Conservation (phyloP, 2,797 vertebrate genomes). For the Alouatta caraya region DNA sequence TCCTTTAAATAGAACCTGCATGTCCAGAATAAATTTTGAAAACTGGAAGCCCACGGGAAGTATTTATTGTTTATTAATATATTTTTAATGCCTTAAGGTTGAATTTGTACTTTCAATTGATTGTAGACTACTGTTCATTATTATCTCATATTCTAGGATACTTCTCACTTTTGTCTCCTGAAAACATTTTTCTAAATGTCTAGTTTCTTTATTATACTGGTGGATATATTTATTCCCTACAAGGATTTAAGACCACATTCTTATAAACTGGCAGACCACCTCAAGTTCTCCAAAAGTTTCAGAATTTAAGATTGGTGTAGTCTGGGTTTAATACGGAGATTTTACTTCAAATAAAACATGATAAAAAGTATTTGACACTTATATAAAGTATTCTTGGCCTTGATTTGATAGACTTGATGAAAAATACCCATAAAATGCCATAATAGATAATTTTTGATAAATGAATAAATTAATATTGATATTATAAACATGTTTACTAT, state of each 20-base stretch:
- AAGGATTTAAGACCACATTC: background rate
- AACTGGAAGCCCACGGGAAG: background rate
- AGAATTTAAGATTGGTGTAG: background rate
- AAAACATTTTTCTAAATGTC: background rate
- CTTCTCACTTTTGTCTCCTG: background rate
- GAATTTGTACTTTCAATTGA: background rate
- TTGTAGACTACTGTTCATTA: background rate
- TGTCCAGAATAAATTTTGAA: background rate
- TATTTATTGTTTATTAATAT: background rate
- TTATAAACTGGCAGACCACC: background rate
- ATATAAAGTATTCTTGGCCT: background rate
- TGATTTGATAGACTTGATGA: background rate
- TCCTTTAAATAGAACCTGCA: background rate
- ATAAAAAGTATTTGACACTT: background rate
- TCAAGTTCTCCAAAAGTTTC: background rate
- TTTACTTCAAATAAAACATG: background rate
- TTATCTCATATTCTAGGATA: background rate
- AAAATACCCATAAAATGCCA: background rate
- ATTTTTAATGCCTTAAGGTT: background rate
- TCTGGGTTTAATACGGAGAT: background rate
- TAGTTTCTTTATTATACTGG: background rate
- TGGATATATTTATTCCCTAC: background rate
- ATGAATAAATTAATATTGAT: background rate
- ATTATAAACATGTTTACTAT: background rate
- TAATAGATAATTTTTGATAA: background rate